These are phyloP conservation scores for Ditylenchus weischeri DNA, from an alignment of 2,888 invertebrate genomes.

Conservation along the genomic window DNA sequence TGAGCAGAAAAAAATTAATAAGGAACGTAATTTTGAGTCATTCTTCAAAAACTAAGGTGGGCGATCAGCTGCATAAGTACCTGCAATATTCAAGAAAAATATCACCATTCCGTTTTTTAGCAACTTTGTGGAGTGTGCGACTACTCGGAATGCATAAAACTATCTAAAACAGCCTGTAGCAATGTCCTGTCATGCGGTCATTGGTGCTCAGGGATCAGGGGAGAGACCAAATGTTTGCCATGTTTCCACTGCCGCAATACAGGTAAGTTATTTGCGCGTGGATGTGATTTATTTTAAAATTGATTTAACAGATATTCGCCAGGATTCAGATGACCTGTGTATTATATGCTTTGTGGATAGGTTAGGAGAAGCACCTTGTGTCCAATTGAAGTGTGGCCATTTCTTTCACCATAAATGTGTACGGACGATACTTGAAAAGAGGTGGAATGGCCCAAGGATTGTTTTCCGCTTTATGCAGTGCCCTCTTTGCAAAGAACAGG, in stretches of 20 bases:
- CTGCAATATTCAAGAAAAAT: slow-evolving; percentile 19
- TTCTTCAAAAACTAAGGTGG: too few species aligned
- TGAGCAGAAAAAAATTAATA: too few species aligned
- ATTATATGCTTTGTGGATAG: slow-evolving; percentile 99
- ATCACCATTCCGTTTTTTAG: slow-evolving; percentile 58
- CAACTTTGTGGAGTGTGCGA: slow-evolving; percentile 86
- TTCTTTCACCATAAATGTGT: slow-evolving; percentile 87
- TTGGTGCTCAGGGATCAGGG: slow-evolving; percentile 85
- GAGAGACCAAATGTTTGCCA: slow-evolving; percentile 78
- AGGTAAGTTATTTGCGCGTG: slow-evolving; percentile 24
- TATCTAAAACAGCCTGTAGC: slow-evolving; percentile 78
- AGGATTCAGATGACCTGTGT: slow-evolving; percentile 98
- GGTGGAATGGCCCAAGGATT: slow-evolving; percentile 91
- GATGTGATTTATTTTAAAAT: neutral
- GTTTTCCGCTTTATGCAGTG: slow-evolving; percentile 92
- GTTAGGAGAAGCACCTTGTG: slow-evolving; percentile 86
- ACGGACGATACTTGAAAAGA: slow-evolving; percentile 63
- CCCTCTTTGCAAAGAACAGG: slow-evolving; percentile 79
- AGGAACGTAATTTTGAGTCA: too few species aligned
- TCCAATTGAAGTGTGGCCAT: slow-evolving; percentile 86
- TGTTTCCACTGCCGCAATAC: slow-evolving; percentile 75
- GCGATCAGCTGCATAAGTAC: too few species aligned
- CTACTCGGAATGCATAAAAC: slow-evolving; percentile 86
- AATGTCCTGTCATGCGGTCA: slow-evolving; percentile 79
- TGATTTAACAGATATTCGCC: slow-evolving; percentile 62